Evolutionary conservation across 2,888 invertebrate species (phyloP), one percentile per base, ranked within the genome.

Genomic region (Andrena bicolor): DNA sequence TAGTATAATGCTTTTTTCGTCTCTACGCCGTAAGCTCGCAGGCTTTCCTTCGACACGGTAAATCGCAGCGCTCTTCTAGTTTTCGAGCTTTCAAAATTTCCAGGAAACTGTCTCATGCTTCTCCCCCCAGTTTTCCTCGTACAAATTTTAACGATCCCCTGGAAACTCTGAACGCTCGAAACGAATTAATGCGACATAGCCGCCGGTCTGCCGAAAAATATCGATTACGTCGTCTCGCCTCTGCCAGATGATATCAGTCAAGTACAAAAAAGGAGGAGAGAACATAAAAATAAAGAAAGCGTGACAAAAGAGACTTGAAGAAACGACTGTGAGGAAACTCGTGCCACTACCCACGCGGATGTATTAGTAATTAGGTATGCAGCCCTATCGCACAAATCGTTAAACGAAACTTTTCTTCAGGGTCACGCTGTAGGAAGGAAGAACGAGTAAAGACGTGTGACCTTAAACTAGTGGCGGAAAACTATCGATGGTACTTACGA

Each of bases 11-110:
- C 51, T 61, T 66, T 72, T 80, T 66, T 72, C 78, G 72, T 64
- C 61, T 71, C 80, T 71, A 77, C 78, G 53, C 66, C 78, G 77
- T 61, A 80, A 80, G 77, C 56, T 41, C 49, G 63, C 20, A 64
- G 23, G 49, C 16, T 28, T 60, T 10, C 30, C 32, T 64, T 28
- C 10, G 6, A 13, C n/a, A 6, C 30, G 28, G 20, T 16, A 69
- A 74, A 74, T 58, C 16, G 41, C n/a, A 48, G 28, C 32, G 49
- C 26, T 32, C 16, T 3, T 41, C 8, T 30, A 26, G 2, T 20
- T 56, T 13, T 28, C 56, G 20, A 56, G 49, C 20, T 20, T 69
- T 49, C 2, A 16, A 56, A 69, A 20, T 56, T 35, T 8, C 32
- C 35, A 56, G 26, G 3, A 23, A 32, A 41, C 16, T 16, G 16